Evolutionary conservation across 35 echinoderm and acorn worm genomes (phyloP).

Genomic region (Strongylocentrotus purpuratus): DNA sequence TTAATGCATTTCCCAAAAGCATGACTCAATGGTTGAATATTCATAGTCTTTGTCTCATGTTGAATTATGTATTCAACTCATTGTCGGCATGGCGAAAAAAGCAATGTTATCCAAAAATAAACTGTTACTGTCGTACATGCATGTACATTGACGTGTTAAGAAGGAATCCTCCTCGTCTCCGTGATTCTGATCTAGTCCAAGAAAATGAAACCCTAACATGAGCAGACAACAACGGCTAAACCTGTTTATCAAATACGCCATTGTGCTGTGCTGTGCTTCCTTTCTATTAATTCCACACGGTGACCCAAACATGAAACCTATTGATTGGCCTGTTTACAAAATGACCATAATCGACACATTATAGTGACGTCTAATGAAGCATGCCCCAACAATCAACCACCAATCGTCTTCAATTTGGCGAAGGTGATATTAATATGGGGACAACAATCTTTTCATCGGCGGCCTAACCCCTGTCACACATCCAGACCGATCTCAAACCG

Average conservation of each 20-base stretch:
- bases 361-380: slow-evolving; percentile 14
- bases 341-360: slow-evolving; percentile 27
- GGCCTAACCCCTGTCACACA: neutral
- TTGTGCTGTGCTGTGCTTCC: neutral
- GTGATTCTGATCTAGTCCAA: neutral
- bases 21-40: neutral
- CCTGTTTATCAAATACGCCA: neutral
- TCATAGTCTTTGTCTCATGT: neutral
- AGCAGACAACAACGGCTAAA: neutral
- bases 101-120: neutral
- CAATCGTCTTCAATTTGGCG: slow-evolving; percentile 39
- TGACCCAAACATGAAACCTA: neutral
- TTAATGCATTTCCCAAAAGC: neutral
- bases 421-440: neutral
- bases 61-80: neutral
- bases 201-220: neutral
- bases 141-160: too few relatives aligned
- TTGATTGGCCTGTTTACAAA: slow-evolving; percentile 22
- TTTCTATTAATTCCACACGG: neutral
- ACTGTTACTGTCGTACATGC: neutral
- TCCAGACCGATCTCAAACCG: neutral
- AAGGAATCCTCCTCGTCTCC: neutral
- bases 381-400: neutral
- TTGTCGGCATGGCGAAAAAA: neutral
- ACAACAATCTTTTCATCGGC: neutral